Evolutionary conservation across 2,888 invertebrate genomes (phyloP), one percentile per base, ranked within the genome.

Genomic region (Euzetes globulus): DNA sequence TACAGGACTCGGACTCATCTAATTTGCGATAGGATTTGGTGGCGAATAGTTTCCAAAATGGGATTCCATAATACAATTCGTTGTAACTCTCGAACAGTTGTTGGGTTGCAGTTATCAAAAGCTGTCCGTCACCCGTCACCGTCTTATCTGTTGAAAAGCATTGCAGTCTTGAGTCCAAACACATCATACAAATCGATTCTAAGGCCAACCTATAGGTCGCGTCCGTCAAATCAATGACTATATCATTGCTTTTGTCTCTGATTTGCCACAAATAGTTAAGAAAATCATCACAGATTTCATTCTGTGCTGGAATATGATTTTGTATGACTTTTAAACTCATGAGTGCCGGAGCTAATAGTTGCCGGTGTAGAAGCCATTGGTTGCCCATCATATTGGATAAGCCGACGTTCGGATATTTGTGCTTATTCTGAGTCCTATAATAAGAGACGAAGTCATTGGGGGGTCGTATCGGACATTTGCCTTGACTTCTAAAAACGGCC

Each of bases 121-220:
- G 70, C 13, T 77, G 63, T 6, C 81, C 80, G 15, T 80, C 80
- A 68, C 27, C 33, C 1, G 27, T 19, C 15, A 45, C 65, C 22
- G 6, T 4, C 6, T 27, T 11, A 2, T 15, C 37, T 13, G 17
- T 22, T 17, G 52, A 11, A 19, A 83, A 78, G 58, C 81, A 81
- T 7, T 81, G 81, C 6, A 83, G 76, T n/a, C 82, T 78, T n/a
- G 77, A 79, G 65, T 81, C 80, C 74, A 83, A 79, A 74, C 82
- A 82, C 50, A 83, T 79, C 45, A 79, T 78, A 15, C 80, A 81
- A 22, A 81, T 80, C 37, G 80, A 78, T 76, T 80, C 80, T 4
- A 80, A 71, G 9, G 80, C 77, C 68, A 79, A 58, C 37, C 79
- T 73, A 73, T 79, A 80, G 1, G 79, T 71, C 15, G 74, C n/a